phyloP scores from a whole-genome alignment of 1,140 invertebrate genomes.

The Brachionus rotundiformis region DNA sequence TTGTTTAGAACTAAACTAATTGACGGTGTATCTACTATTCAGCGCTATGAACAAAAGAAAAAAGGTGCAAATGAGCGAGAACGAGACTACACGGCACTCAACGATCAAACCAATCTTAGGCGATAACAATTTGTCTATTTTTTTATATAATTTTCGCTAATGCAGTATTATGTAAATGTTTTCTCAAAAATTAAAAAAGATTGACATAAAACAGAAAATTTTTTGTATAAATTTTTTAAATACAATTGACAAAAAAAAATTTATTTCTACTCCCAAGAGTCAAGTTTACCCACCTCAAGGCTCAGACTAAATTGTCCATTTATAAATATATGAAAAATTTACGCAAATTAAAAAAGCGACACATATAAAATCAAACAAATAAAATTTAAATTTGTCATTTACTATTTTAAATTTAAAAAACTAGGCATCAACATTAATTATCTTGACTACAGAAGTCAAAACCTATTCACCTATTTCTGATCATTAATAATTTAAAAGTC shows the following conservation, averaged over 20 bases:
- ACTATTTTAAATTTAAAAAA: neutral
- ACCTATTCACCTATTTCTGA: conserved; percentile 3
- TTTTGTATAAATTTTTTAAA: neutral
- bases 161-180: conserved; percentile 8
- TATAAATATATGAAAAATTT: neutral
- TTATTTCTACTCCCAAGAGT: neutral
- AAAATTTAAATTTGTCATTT: conserved; percentile 2
- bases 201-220: conserved; percentile 1
- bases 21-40: conserved; percentile 88
- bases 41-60: conserved; percentile 64
- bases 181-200: neutral
- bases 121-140: neutral
- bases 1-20: conserved; percentile 90
- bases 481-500: neutral
- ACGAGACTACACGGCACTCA: conserved; percentile 9
- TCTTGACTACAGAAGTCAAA: neutral
- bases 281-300: neutral
- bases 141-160: neutral
- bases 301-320: conserved; percentile 18
- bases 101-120: conserved; percentile 33
- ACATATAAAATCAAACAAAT: neutral
- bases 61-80: conserved; percentile 16
- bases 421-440: neutral
- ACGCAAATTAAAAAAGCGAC: neutral
- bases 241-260: neutral